These are phyloP conservation scores for Leucosticte australis DNA, from an alignment of 2,113 vertebrate species.

Conservation along the genomic window DNA sequence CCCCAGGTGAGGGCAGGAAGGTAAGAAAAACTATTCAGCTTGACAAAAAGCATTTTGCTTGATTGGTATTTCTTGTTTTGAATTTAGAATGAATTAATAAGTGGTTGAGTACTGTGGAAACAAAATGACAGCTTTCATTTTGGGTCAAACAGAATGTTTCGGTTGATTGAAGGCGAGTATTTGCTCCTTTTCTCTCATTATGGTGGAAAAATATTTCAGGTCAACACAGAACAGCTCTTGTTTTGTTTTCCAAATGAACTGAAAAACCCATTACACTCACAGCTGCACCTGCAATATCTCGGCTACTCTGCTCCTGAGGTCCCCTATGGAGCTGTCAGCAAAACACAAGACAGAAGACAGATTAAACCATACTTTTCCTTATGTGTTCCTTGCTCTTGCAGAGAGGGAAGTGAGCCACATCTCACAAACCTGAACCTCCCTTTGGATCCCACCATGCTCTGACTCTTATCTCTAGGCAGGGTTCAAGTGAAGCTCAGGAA, in stretches of 20 bases:
- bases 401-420: background rate
- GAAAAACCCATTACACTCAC: slow-evolving; percentile 47
- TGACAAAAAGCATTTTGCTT: background rate
- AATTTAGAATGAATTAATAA: slow-evolving; percentile 2
- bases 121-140: background rate
- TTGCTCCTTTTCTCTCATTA: slow-evolving; percentile 23
- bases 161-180: background rate
- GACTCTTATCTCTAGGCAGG: background rate
- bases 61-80: background rate
- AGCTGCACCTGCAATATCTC: slow-evolving; percentile 33
- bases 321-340: slow-evolving; percentile 19
- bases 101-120: background rate
- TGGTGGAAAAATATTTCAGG: slow-evolving; percentile 11
- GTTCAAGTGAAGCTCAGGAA: background rate
- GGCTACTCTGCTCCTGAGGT: background rate
- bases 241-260: slow-evolving; percentile 56
- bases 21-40: background rate
- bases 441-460: background rate
- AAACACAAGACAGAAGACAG: background rate
- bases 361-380: background rate
- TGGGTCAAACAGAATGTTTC: background rate
- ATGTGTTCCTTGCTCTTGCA: background rate
- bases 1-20: background rate
- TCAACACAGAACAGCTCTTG: slow-evolving; percentile 17
- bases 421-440: background rate